Base-by-base conservation (phyloP, 2,888 invertebrate genomes). In the Sclerodermus sp. region DNA sequence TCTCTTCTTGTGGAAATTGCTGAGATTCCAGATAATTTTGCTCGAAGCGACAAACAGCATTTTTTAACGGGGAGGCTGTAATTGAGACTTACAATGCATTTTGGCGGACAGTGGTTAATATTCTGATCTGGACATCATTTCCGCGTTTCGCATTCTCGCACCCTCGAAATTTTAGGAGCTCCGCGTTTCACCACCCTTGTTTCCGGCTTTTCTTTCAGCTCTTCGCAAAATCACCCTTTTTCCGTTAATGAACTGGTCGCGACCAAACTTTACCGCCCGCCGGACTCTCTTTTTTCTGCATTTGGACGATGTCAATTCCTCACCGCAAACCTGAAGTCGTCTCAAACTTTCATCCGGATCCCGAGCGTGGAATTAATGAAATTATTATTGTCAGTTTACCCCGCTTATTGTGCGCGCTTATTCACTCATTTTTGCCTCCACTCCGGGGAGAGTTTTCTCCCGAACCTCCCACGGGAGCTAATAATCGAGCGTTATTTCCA, bases 171-270 rank as follows among this genome's bases (percentile, higher is more conserved):
- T 70, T 67, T 59, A 60, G 66, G 55, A 5, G 23, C 23, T 3
- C 23, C 3, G 8, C 8, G 8, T 23, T 23, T 23, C 23, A 23
- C 23, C 23, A 23, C 3, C 23, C 23, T 8, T 23, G 23, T 8
- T 23, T 23, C 23, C 23, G 23, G 23, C 23, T 58, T 51, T 55
- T 45, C 55, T 58, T 56, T 59, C 53, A 53, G 58, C 60, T 62
- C 58, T 57, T 62, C n/a, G 60, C 60, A 49, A 55, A 64, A 57
- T 58, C 53, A 58, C 53, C 61, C 59, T 51, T 66, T 64, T 56
- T 55, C 62, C 62, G 58, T 65, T 70, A 71, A 71, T 71, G 67
- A 71, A 70, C 67, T 67, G 57, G 49, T 62, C 62, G 51, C 48
- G 58, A 57, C 68, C 60, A 66, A 71, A 70, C 67, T 72, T 69